Evolutionary conservation across 2,113 vertebrate species (phyloP).

Genomic region (Ovis aries): DNA sequence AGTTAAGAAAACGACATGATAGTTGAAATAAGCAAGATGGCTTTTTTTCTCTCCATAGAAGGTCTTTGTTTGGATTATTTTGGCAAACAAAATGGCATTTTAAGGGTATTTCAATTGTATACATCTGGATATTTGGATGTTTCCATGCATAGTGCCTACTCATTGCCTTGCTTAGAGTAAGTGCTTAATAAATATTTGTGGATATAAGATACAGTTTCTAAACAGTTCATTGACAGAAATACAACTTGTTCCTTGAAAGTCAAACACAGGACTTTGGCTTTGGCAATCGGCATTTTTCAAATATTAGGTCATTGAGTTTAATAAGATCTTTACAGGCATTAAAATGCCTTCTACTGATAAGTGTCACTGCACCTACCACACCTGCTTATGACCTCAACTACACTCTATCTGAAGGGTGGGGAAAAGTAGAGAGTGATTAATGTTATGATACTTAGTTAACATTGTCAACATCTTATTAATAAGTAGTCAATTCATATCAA

Average conservation of each 20-base stretch:
- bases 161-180: neutral
- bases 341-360: conserved; percentile 25
- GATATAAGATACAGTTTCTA: neutral
- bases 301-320: conserved; percentile 44
- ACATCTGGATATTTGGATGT: neutral
- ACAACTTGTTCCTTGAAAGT: conserved; percentile 31
- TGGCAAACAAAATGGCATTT: neutral
- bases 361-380: neutral
- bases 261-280: conserved; percentile 32
- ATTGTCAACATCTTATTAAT: neutral
- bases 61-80: neutral
- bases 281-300: conserved; percentile 15
- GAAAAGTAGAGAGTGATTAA: neutral
- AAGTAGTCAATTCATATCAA: neutral
- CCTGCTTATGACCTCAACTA: neutral
- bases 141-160: neutral
- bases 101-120: neutral
- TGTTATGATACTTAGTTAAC: neutral
- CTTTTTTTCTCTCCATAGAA: neutral
- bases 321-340: conserved; percentile 33
- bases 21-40: neutral
- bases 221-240: neutral
- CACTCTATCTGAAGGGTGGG: conserved; percentile 5
- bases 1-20: neutral
- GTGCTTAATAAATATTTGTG: conserved; percentile 20